Percentiles rank a stretch among this genome's conserved stretches.
Evolutionary conservation across 2,888 invertebrate species (phyloP).

Genomic region (Zygaena filipendulae): DNA sequence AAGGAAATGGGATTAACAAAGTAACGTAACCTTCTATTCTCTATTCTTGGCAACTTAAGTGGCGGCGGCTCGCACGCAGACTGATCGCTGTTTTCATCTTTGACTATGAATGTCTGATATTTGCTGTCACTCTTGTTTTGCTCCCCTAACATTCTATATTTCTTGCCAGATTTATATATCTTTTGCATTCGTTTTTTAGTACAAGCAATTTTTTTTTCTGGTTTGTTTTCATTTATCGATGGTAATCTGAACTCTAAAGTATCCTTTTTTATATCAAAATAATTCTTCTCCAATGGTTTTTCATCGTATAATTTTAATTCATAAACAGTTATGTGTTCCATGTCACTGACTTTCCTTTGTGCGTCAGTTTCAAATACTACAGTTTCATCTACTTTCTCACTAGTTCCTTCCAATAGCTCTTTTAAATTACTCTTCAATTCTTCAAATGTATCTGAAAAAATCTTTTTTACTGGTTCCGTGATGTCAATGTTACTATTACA

Average conservation of each 20-base stretch:
- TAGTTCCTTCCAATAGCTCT: slow-evolving; percentile 34
- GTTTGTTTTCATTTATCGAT: slow-evolving; percentile 37
- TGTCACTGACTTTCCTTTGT: slow-evolving; percentile 33
- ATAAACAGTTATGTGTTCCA: slow-evolving; percentile 56
- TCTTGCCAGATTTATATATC: slow-evolving; percentile 31
- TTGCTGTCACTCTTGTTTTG: slow-evolving; percentile 34
- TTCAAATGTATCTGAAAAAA: slow-evolving; percentile 41
- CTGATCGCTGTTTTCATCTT: slow-evolving; percentile 40
- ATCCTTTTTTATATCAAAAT: slow-evolving; percentile 10
- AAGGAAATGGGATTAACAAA: no score
- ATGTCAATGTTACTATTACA: slow-evolving; percentile 19
- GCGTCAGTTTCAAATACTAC: slow-evolving; percentile 16
- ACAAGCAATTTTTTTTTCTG: slow-evolving; percentile 24
- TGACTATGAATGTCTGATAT: slow-evolving; percentile 44
- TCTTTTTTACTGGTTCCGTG: slow-evolving; percentile 20
- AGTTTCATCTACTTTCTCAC: slow-evolving; percentile 20
- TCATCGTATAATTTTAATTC: slow-evolving; percentile 36
- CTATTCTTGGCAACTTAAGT: slow-evolving; percentile 55
- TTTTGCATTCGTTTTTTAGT: slow-evolving; percentile 34
- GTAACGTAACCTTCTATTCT: slow-evolving; percentile 50
- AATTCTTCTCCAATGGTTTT: slow-evolving; percentile 15
- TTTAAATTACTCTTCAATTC: slow-evolving; percentile 45
- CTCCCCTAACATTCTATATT: slow-evolving; percentile 36
- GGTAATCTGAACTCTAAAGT: slow-evolving; percentile 36
- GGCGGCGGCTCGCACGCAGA: slow-evolving; percentile 48